Conservation (phyloP, 2,888 invertebrate genomes). For the Andrena marginata region DNA sequence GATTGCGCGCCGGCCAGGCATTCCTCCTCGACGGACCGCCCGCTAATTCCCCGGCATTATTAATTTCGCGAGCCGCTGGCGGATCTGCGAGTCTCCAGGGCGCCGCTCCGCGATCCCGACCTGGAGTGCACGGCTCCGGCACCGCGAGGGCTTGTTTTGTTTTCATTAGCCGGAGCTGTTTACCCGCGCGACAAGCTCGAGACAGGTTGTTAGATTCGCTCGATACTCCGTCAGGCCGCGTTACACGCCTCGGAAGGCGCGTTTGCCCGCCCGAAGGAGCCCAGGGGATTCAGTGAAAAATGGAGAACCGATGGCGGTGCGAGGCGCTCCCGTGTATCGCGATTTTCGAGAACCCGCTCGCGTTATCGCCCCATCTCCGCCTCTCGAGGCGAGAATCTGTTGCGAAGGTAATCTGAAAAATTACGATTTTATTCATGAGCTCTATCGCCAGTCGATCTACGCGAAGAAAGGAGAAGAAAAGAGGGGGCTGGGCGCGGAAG, state of each 20-base stretch:
- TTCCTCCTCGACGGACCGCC: not conserved
- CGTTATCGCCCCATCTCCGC: slow-evolving; percentile 71
- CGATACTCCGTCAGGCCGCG: slow-evolving; percentile 52
- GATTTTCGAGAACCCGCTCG: slow-evolving; percentile 38
- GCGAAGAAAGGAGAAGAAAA: slow-evolving; percentile 27
- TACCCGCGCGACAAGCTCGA: slow-evolving; percentile 70
- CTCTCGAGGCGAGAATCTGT: slow-evolving; percentile 62
- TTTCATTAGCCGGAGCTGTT: slow-evolving; percentile 74
- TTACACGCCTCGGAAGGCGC: slow-evolving; percentile 39
- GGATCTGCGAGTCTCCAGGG: slow-evolving; percentile 22
- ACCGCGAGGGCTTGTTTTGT: slow-evolving; percentile 66
- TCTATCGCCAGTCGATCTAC: slow-evolving; percentile 76
- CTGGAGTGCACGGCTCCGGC: slow-evolving; percentile 13
- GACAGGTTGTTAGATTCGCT: slow-evolving; percentile 63
- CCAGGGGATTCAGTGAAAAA: slow-evolving; percentile 55
- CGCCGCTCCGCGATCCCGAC: slow-evolving; percentile 32
- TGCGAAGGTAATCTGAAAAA: slow-evolving; percentile 80
- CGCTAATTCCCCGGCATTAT: slow-evolving; percentile 49
- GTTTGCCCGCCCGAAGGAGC: not conserved
- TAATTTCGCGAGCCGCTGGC: slow-evolving; percentile 35
- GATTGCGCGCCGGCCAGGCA: not conserved
- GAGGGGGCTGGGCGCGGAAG: not conserved
- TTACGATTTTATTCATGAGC: slow-evolving; percentile 83
- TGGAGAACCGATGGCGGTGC: slow-evolving; percentile 24
- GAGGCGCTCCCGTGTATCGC: slow-evolving; percentile 3